phyloP scores from a whole-genome alignment of 2,888 invertebrate genomes.

The Erannis defoliaria region DNA sequence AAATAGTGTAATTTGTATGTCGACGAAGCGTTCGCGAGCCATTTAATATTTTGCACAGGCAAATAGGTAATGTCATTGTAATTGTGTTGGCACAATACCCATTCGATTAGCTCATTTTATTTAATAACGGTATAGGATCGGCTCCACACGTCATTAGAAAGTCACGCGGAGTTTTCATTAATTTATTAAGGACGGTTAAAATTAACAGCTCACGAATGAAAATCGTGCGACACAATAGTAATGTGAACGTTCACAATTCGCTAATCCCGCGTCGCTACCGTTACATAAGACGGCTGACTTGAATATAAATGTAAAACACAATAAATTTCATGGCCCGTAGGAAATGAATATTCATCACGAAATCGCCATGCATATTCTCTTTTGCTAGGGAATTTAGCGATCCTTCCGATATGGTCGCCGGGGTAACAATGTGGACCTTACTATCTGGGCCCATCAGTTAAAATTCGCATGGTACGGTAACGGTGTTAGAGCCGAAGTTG shows the following conservation, averaged over 20 bases:
- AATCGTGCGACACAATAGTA: slow-evolving; percentile 75
- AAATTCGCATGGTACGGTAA: slow-evolving; percentile 61
- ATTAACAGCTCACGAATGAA: slow-evolving; percentile 73
- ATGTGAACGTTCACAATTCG: slow-evolving; percentile 83
- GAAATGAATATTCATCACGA: slow-evolving; percentile 87
- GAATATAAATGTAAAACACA: slow-evolving; percentile 87
- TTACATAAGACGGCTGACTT: slow-evolving; percentile 86
- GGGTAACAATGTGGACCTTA: slow-evolving; percentile 74
- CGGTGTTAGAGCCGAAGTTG: slow-evolving; percentile 68
- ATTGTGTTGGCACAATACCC: slow-evolving; percentile 47
- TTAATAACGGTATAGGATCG: slow-evolving; percentile 67
- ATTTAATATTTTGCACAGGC: slow-evolving; percentile 48
- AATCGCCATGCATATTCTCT: slow-evolving; percentile 87
- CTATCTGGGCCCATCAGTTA: slow-evolving; percentile 61
- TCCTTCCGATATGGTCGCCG: slow-evolving; percentile 60
- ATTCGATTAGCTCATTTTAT: slow-evolving; percentile 50
- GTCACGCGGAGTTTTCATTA: slow-evolving; percentile 74
- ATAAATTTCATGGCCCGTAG: slow-evolving; percentile 87
- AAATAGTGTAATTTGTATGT: slow-evolving; percentile 42
- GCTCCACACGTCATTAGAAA: slow-evolving; percentile 69
- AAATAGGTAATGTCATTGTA: slow-evolving; percentile 48
- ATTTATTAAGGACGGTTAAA: slow-evolving; percentile 74
- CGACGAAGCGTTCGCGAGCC: slow-evolving; percentile 32
- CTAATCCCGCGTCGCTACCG: slow-evolving; percentile 86
- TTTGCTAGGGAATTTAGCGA: slow-evolving; percentile 79